phyloP scores from a whole-genome alignment of 2,113 vertebrate genomes.

The Chaetura pelagica region DNA sequence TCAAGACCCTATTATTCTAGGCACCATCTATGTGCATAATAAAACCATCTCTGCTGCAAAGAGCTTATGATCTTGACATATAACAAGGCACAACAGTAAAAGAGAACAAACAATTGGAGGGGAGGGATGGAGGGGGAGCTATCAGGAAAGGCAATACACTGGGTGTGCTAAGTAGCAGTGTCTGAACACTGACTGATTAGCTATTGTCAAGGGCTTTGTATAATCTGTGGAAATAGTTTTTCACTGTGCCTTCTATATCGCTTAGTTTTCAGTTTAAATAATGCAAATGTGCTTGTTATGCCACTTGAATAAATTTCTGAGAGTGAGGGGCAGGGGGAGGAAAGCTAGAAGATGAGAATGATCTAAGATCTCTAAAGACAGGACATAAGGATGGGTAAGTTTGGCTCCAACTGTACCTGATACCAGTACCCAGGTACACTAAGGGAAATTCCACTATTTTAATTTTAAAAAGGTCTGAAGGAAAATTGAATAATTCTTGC shows the following conservation, averaged over 20 bases:
- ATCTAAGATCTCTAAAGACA: background rate
- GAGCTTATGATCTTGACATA: conserved; percentile 54
- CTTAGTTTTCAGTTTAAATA: conserved; percentile 19
- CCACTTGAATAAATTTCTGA: background rate
- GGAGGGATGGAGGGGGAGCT: conserved; percentile 20
- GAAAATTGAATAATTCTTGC: background rate
- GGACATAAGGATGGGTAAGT: background rate
- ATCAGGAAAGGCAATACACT: conserved; percentile 13
- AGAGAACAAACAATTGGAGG: conserved; percentile 43
- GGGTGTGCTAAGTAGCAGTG: conserved; percentile 6
- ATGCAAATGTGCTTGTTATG: background rate
- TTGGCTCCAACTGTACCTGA: rapidly evolving
- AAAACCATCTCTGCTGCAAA: conserved; percentile 53
- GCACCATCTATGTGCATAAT: conserved; percentile 34
- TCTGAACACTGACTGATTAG: conserved; percentile 54
- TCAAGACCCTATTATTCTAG: conserved; percentile 54
- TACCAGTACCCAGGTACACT: background rate
- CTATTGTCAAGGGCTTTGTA: conserved; percentile 35
- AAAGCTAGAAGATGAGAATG: background rate
- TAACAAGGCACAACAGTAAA: conserved; percentile 43
- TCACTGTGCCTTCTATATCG: background rate
- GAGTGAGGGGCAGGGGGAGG: background rate
- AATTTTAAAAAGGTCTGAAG: background rate
- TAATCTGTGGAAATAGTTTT: conserved; percentile 37
- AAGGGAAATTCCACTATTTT: background rate